Evolutionary conservation across 2,113 vertebrate species (phyloP), one percentile per base, ranked within the genome.

Genomic region (Setophaga petechia): DNA sequence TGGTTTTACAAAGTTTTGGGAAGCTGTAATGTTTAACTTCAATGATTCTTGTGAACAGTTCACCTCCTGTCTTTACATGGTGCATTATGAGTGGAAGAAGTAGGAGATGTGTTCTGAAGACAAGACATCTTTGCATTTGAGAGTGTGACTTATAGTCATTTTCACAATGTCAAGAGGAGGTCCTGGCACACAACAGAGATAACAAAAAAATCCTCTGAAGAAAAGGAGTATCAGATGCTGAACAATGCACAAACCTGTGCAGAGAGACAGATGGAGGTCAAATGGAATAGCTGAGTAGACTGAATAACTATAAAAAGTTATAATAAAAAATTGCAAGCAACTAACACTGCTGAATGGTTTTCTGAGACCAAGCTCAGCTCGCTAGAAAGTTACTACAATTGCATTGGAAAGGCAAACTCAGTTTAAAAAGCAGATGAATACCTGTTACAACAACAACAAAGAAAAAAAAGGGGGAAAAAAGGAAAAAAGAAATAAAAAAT

Each of bases 111-210:
- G 72, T 94, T 95, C 63, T 71, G 47, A 90, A 95, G 78, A 78
- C 62, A 89, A 91, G 80, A 90, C 47, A 87, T 73, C 69, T 93
- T 90, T 94, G 20, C 82, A 78, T 77, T 88, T 88, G 65, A 86
- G 68, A 96, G 93, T 95, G 68, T 95, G 93, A 94, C 72, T 95
- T 95, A 68, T 43, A 93, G 79, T 67, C 72, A 88, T 78, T 94
- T 93, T 95, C 85, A 81, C 68, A 79, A 20, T 78, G 57, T 88
- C 94, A 93, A 84, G 68, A 94, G 76, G 79, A 95, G 79, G 92
- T 75, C 94, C 88, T 92, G 93, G 92, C 82, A 88, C 63, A 86
- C 90, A 90, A 35, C 28, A 90, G 55, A 94, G 87, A 82, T 90
- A 81, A 83, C 47, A 92, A 95, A 95, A 94, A 92, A 87, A 71